Evolutionary conservation across 2,797 vertebrate genomes (phyloP).

Genomic region (Coranthus polyacanthus): DNA sequence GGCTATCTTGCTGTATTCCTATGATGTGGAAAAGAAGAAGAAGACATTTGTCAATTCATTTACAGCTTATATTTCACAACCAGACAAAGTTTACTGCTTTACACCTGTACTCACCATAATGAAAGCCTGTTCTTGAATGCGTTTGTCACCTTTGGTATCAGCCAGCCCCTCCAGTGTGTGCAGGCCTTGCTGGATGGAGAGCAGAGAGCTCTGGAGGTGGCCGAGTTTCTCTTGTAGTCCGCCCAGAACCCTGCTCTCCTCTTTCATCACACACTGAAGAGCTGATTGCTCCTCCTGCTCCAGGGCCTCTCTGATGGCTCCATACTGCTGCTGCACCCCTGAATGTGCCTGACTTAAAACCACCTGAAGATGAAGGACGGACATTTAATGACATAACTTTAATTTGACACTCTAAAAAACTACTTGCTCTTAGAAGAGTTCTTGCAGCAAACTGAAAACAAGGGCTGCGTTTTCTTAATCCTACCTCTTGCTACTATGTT

Average conservation of each 20-base stretch:
- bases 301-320: slow-evolving; percentile 81
- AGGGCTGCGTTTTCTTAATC: too few species aligned
- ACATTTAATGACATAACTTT: not conserved
- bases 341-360: slow-evolving; percentile 60
- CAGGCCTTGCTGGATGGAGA: slow-evolving; percentile 73
- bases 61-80: not conserved
- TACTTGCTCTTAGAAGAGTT: too few species aligned
- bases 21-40: slow-evolving; percentile 39
- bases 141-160: slow-evolving; percentile 71
- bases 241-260: slow-evolving; percentile 78
- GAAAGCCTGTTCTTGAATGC: slow-evolving; percentile 83
- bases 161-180: slow-evolving; percentile 76
- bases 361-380: slow-evolving; percentile 54
- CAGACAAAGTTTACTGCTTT: not conserved
- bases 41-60: too few species aligned
- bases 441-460: too few species aligned
- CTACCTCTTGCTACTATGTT: too few species aligned
- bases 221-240: slow-evolving; percentile 76
- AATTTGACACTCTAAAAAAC: too few species aligned
- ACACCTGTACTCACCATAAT: slow-evolving; percentile 73
- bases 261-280: slow-evolving; percentile 76
- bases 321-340: slow-evolving; percentile 80
- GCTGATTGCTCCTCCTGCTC: slow-evolving; percentile 82
- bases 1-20: slow-evolving; percentile 83
- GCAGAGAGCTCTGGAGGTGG: slow-evolving; percentile 64